These are phyloP conservation scores for Neodiprion virginianus DNA, from an alignment of 1,140 invertebrate species.

Conservation along the genomic window DNA sequence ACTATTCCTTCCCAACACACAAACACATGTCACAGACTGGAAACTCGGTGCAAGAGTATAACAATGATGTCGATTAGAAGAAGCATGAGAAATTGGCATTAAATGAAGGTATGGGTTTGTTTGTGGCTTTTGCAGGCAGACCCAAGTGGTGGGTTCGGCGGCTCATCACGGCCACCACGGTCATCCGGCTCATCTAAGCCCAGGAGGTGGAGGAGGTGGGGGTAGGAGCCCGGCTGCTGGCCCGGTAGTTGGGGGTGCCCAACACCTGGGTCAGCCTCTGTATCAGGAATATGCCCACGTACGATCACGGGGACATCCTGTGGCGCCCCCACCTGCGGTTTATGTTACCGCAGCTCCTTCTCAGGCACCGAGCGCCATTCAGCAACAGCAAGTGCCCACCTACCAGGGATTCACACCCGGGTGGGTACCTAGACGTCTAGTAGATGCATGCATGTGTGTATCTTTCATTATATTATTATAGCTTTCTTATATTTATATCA, in stretches of 20 bases:
- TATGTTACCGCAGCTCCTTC: conserved; percentile 58
- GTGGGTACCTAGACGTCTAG: conserved; percentile 62
- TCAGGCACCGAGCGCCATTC: conserved; percentile 55
- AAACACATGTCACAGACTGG: no score
- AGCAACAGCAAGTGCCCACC: conserved; percentile 61
- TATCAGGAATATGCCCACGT: conserved; percentile 60
- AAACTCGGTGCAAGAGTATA: no score
- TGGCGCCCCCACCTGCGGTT: conserved; percentile 58
- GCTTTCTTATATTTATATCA: background rate
- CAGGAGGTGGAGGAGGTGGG: conserved; percentile 49
- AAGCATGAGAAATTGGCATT: no score
- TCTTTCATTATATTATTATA: conserved; percentile 47
- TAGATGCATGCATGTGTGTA: conserved; percentile 63
- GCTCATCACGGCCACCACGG: conserved; percentile 57
- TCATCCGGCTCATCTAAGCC: conserved; percentile 55
- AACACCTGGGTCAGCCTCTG: conserved; percentile 59
- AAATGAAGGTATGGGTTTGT: conserved; percentile 31
- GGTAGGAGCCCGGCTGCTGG: conserved; percentile 53
- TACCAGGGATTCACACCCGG: conserved; percentile 63
- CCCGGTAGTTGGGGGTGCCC: conserved; percentile 50
- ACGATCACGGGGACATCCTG: conserved; percentile 54
- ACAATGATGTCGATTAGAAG: no score
- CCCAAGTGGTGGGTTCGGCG: conserved; percentile 56
- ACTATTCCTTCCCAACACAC: no score
- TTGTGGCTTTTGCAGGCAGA: conserved; percentile 56